These are phyloP conservation scores for Callocephalon fimbriatum DNA, from an alignment of 2,113 vertebrate genomes.

Conservation along the genomic window DNA sequence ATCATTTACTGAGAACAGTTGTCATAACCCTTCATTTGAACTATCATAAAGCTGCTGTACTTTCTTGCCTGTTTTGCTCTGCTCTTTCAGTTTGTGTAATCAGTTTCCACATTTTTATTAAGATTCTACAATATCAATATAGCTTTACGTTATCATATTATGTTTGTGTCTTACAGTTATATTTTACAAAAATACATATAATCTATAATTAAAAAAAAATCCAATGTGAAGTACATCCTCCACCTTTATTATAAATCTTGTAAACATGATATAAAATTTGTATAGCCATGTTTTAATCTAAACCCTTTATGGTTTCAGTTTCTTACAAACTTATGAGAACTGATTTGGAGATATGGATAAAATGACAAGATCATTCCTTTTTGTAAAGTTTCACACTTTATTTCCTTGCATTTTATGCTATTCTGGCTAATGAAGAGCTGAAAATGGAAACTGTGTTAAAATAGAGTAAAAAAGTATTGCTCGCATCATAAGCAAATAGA, in stretches of 20 bases:
- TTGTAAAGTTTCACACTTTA: slow-evolving; percentile 2
- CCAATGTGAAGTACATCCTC: background rate
- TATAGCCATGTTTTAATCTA: slow-evolving; percentile 41
- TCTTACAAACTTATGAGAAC: slow-evolving; percentile 1
- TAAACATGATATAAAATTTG: background rate
- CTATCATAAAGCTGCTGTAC: slow-evolving; percentile 5
- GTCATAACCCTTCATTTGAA: background rate
- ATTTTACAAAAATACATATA: no score
- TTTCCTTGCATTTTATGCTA: slow-evolving; percentile 21
- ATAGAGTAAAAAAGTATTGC: background rate
- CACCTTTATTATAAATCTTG: background rate
- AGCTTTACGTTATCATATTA: no score
- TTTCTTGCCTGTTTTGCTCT: background rate
- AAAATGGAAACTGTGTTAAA: slow-evolving; percentile 37
- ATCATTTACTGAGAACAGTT: slow-evolving; percentile 44
- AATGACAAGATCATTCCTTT: background rate
- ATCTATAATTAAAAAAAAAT: no score
- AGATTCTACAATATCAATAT: no score
- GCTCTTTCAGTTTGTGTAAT: no score
- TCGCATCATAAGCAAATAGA: slow-evolving; percentile 47
- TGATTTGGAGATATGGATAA: background rate
- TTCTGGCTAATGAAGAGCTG: background rate
- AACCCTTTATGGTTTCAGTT: background rate
- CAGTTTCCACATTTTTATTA: no score
- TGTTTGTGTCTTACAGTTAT: no score